These are phyloP conservation scores for Dryoscopus gambensis DNA, from an alignment of 2,113 vertebrate genomes.

Conservation along the genomic window DNA sequence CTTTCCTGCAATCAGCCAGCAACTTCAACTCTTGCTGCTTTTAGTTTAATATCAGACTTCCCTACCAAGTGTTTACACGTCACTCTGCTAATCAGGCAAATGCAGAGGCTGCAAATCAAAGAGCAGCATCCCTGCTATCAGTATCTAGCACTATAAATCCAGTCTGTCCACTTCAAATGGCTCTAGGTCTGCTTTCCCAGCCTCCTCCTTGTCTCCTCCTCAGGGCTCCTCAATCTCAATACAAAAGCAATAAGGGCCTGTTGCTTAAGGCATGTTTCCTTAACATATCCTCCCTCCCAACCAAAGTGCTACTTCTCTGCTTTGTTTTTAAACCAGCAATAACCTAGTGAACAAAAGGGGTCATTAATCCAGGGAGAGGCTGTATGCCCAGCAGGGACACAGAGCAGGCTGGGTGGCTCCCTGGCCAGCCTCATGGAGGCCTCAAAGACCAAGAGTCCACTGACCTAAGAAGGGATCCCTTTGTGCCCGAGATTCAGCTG, in stretches of 20 bases:
- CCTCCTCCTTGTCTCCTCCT: background rate
- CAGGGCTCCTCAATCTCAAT: background rate
- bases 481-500: background rate
- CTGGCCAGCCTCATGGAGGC: background rate
- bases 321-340: conserved; percentile 3
- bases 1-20: background rate
- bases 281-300: background rate
- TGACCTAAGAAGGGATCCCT: background rate
- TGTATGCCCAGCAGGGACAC: background rate
- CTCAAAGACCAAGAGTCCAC: background rate
- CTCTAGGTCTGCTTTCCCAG: background rate
- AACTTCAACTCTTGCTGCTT: background rate
- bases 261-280: conserved; percentile 11
- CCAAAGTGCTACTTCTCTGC: background rate
- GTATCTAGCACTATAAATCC: background rate
- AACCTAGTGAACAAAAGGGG: background rate
- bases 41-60: background rate
- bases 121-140: conserved; percentile 4
- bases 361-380: background rate
- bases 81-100: conserved; percentile 19
- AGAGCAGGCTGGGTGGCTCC: background rate
- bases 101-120: background rate
- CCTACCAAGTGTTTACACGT: background rate
- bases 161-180: background rate
- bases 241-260: background rate